phyloP scores from a whole-genome alignment of 2,113 vertebrate species.

The Nothobranchius furzeri region DNA sequence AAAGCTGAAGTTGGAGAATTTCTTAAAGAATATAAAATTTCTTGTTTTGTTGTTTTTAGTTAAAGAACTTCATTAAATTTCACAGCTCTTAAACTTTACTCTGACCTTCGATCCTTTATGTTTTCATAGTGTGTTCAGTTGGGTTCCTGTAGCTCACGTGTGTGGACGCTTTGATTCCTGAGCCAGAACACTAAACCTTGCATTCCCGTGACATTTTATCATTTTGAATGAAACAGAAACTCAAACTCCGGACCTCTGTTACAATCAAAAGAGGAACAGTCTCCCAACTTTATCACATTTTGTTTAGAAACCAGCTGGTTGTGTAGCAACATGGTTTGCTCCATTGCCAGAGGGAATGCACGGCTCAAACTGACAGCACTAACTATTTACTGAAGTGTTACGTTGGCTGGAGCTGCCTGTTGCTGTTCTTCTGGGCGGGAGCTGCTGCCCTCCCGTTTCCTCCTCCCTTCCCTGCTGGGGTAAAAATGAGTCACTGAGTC shows the following conservation, averaged over 20 bases:
- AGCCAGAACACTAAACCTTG: neutral
- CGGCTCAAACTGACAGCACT: conserved; percentile 35
- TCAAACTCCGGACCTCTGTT: neutral
- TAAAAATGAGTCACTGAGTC: conserved; percentile 79
- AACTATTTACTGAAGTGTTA: conserved; percentile 40
- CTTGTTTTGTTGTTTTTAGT: too few relatives aligned
- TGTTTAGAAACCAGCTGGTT: conserved; percentile 40
- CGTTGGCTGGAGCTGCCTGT: conserved; percentile 40
- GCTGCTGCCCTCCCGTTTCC: conserved; percentile 54
- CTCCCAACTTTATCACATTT: conserved; percentile 14
- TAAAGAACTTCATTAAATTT: too few relatives aligned
- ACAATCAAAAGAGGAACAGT: conserved; percentile 21
- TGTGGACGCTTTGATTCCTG: too few relatives aligned
- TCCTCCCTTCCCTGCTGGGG: conserved; percentile 60
- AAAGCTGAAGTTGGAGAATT: too few relatives aligned
- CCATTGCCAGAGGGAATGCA: conserved; percentile 7
- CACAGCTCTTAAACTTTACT: too few relatives aligned
- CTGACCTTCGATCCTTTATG: too few relatives aligned
- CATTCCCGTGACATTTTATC: neutral
- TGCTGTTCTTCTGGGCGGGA: conserved; percentile 65
- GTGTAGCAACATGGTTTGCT: conserved; percentile 6
- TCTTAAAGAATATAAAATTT: too few relatives aligned
- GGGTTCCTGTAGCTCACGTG: too few relatives aligned
- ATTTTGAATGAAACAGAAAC: conserved; percentile 2
- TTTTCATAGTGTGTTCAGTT: too few relatives aligned